These are phyloP conservation scores for Acanthosepion lycidas DNA, from an alignment of 2,888 invertebrate species.

Conservation along the genomic window DNA sequence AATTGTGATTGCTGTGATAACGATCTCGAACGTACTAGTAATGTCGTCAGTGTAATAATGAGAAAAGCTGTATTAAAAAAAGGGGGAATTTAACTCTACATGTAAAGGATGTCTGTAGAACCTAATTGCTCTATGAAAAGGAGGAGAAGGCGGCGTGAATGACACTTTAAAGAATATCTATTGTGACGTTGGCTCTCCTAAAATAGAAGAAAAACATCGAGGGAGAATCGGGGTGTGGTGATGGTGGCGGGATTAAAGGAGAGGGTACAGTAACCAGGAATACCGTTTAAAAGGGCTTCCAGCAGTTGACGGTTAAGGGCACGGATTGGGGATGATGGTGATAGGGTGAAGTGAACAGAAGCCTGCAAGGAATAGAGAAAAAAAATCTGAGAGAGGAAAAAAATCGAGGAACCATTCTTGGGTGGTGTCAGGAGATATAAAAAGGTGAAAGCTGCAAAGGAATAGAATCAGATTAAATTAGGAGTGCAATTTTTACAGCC, in stretches of 20 bases:
- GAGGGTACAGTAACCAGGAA: not conserved
- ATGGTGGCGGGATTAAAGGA: not conserved
- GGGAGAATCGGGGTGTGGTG: not conserved
- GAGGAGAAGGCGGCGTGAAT: not conserved
- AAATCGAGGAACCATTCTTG: not conserved
- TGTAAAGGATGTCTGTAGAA: not conserved
- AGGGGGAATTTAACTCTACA: not conserved
- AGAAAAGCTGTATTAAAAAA: not conserved
- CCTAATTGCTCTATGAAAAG: not conserved
- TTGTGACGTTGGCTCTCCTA: not conserved
- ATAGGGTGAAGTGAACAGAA: not conserved
- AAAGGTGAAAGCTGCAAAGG: not conserved
- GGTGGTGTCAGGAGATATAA: not conserved
- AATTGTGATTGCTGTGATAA: too few species aligned
- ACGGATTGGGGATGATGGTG: not conserved
- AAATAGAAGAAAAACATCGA: not conserved
- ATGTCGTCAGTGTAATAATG: not conserved
- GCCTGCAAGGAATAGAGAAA: not conserved
- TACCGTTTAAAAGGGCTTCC: constrained; percentile 33
- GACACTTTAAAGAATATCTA: not conserved
- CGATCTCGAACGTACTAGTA: too few species aligned
- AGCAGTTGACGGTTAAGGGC: not conserved
- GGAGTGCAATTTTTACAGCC: not conserved
- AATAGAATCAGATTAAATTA: not conserved
- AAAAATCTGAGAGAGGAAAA: not conserved